These are phyloP conservation scores for Pissodes strobi DNA, from an alignment of 1,140 invertebrate genomes.

Conservation along the genomic window DNA sequence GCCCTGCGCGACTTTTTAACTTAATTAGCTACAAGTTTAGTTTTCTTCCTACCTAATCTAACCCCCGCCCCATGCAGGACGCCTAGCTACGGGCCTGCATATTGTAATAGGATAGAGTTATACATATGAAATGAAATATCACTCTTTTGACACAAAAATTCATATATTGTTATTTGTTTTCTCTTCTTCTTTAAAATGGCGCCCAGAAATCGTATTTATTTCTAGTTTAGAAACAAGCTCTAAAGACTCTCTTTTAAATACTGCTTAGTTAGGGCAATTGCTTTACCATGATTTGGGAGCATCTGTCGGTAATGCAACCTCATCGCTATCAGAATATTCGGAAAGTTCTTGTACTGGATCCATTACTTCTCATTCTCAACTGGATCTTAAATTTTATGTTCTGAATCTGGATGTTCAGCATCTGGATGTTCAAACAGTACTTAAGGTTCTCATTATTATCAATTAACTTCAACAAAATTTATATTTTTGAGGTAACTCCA, in stretches of 20 bases:
- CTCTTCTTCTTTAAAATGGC: neutral
- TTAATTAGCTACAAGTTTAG: no score
- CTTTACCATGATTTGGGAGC: neutral
- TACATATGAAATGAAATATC: neutral
- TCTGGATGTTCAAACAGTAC: neutral
- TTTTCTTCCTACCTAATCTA: no score
- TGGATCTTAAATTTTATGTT: no score
- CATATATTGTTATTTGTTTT: neutral
- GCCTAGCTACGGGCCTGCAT: no score
- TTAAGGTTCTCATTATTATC: neutral
- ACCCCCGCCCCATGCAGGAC: no score
- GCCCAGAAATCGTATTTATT: neutral
- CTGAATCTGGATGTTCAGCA: neutral
- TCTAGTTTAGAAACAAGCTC: neutral
- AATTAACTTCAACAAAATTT: neutral
- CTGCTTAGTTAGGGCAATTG: neutral
- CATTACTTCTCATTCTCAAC: no score
- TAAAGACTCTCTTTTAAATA: neutral
- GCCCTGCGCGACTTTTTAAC: no score
- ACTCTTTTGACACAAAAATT: neutral
- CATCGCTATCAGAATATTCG: neutral
- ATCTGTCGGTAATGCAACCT: neutral
- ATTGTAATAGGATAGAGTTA: no score
- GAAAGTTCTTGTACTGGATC: neutral
- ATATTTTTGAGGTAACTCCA: neutral